phyloP scores from a whole-genome alignment of 2,113 vertebrate species.

The Clarias magur region DNA sequence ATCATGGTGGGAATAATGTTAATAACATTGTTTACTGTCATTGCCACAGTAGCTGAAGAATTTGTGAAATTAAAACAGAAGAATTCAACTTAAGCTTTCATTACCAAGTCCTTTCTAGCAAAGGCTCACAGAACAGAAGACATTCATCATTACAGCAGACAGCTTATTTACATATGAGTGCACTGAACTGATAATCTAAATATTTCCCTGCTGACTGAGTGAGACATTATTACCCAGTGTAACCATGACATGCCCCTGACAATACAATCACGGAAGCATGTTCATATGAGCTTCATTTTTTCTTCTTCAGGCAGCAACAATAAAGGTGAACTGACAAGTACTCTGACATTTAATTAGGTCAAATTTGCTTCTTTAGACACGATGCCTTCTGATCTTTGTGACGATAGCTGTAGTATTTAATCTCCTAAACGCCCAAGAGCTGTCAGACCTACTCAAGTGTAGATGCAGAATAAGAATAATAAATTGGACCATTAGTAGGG shows the following conservation, averaged over 20 bases:
- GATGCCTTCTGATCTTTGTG: constrained; percentile 44
- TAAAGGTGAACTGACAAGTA: not conserved
- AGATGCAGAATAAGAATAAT: not conserved
- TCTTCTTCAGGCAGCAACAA: constrained; percentile 5
- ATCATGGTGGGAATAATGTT: constrained; percentile 70
- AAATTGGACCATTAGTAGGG: too few relatives aligned
- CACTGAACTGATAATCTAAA: constrained; percentile 32
- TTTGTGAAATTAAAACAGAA: constrained; percentile 17
- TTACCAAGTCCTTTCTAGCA: constrained; percentile 21
- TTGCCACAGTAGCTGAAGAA: constrained; percentile 20
- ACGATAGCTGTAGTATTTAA: constrained; percentile 33
- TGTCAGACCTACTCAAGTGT: not conserved
- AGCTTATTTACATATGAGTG: constrained; percentile 49
- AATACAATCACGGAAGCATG: constrained; percentile 44
- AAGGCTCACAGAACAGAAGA: constrained; percentile 16
- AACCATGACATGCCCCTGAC: constrained; percentile 27
- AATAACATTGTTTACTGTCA: constrained; percentile 45
- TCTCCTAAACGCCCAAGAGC: not conserved
- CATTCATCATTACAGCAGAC: constrained; percentile 48
- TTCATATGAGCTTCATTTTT: constrained; percentile 3
- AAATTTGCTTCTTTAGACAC: constrained; percentile 51
- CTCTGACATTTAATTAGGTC: constrained; percentile 46
- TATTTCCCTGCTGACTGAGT: constrained; percentile 30
- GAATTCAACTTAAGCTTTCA: constrained; percentile 35
- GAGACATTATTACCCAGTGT: constrained; percentile 18